Evolutionary conservation across 2,888 invertebrate species (phyloP).

Genomic region (Xestia c-nigrum): DNA sequence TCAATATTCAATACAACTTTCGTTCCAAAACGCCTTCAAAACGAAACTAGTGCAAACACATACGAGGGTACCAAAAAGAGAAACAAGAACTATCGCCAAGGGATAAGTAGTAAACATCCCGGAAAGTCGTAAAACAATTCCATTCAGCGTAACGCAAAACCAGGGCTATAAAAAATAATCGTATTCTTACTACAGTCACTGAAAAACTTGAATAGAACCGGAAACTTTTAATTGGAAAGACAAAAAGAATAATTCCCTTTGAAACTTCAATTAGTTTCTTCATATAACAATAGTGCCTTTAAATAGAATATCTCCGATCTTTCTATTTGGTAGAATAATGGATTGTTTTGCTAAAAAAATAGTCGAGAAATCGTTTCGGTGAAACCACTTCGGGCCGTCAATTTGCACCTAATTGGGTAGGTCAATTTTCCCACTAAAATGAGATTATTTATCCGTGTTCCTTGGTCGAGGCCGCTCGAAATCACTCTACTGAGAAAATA

Average conservation of each 20-base stretch:
- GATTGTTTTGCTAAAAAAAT: neutral
- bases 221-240: constrained; percentile 68
- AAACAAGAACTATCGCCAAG: constrained; percentile 51
- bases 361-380: constrained; percentile 16
- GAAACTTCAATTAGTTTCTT: constrained; percentile 9
- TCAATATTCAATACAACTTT: constrained; percentile 40
- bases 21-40: constrained; percentile 8
- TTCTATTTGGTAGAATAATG: constrained; percentile 1
- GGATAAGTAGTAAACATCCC: constrained; percentile 54
- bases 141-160: constrained; percentile 50
- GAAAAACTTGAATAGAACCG: constrained; percentile 48
- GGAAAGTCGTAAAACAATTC: constrained; percentile 61
- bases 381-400: constrained; percentile 31
- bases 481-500: constrained; percentile 3
- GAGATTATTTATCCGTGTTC: constrained; percentile 29
- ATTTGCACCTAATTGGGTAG: constrained; percentile 36
- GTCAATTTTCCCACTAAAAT: constrained; percentile 39
- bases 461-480: neutral
- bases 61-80: constrained; percentile 13
- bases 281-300: neutral
- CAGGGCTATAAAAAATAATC: constrained; percentile 57
- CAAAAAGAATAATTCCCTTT: constrained; percentile 32
- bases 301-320: neutral
- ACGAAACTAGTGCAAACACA: constrained; percentile 24
- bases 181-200: constrained; percentile 38